These are phyloP conservation scores for Calephelis perditalis DNA, from an alignment of 2,888 invertebrate genomes.

Conservation along the genomic window DNA sequence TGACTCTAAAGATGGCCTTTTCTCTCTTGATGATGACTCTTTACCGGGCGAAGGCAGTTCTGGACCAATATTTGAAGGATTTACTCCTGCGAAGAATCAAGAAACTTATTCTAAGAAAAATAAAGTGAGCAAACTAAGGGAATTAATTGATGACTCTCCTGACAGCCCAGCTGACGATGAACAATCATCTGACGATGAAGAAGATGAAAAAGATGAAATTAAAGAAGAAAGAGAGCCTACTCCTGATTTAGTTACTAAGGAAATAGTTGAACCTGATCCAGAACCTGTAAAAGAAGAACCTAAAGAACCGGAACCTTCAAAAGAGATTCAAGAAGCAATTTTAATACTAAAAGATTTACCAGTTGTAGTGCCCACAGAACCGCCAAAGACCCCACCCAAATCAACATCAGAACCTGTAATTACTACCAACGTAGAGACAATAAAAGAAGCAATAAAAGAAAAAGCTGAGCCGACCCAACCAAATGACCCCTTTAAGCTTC, in stretches of 20 bases:
- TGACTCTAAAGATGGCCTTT: constrained; percentile 78
- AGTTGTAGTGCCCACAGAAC: constrained; percentile 38
- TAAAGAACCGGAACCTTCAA: constrained; percentile 31
- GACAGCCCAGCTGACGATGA: constrained; percentile 74
- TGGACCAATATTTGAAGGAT: constrained; percentile 74
- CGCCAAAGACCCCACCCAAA: constrained; percentile 47
- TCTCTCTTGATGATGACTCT: constrained; percentile 79
- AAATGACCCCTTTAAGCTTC: constrained; percentile 22
- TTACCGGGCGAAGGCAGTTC: constrained; percentile 76
- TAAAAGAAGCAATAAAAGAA: constrained; percentile 32
- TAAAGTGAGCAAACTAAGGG: constrained; percentile 65
- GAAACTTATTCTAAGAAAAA: constrained; percentile 75
- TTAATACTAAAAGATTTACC: constrained; percentile 37
- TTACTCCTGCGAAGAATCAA: constrained; percentile 76
- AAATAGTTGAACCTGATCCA: constrained; percentile 38
- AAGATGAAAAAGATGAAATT: constrained; percentile 51
- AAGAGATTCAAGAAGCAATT: constrained; percentile 37
- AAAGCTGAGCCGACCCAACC: constrained; percentile 27
- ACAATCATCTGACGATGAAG: constrained; percentile 69
- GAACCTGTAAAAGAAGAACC: constrained; percentile 43
- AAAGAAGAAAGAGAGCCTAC: constrained; percentile 45
- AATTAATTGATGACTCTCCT: constrained; percentile 70
- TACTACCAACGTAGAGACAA: not conserved
- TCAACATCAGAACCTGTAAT: constrained; percentile 21
- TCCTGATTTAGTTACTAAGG: constrained; percentile 39